phyloP scores from a whole-genome alignment of 2,888 invertebrate species.

The Trissonchulus sp. region DNA sequence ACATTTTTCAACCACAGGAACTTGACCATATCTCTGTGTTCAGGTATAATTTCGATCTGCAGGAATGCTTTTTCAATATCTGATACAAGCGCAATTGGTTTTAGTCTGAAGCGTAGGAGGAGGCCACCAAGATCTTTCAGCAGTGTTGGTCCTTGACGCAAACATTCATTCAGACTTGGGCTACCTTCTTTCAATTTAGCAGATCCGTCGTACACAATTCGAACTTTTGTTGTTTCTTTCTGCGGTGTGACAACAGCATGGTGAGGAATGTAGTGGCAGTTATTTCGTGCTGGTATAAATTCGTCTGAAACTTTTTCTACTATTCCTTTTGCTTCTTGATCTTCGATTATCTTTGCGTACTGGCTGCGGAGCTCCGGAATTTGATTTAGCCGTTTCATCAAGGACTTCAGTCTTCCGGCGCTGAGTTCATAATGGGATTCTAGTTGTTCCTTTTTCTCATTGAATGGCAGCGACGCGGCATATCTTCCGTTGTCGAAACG shows the following conservation, averaged over 20 bases:
- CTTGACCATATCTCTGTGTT: slow-evolving; percentile 31
- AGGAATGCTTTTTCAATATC: slow-evolving; percentile 30
- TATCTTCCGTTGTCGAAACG: no score
- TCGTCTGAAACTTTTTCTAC: no score
- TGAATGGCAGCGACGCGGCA: no score
- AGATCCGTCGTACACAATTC: slow-evolving; percentile 41
- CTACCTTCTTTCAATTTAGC: slow-evolving; percentile 26
- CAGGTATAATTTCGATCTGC: slow-evolving; percentile 29
- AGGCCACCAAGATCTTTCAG: slow-evolving; percentile 31
- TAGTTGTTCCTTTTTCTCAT: no score
- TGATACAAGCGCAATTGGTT: slow-evolving; percentile 31
- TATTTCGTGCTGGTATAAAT: no score
- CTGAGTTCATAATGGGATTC: no score
- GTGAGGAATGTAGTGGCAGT: slow-evolving; percentile 35
- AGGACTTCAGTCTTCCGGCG: no score
- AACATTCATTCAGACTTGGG: slow-evolving; percentile 34
- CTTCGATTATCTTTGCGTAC: no score
- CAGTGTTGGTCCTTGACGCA: slow-evolving; percentile 34
- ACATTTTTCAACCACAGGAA: slow-evolving; percentile 35
- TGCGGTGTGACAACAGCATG: slow-evolving; percentile 33
- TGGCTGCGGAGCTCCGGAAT: no score
- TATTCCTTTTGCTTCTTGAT: no score
- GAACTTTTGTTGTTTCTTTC: slow-evolving; percentile 36
- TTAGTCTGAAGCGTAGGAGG: slow-evolving; percentile 32
- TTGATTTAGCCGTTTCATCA: no score